phyloP scores from a whole-genome alignment of 2,888 invertebrate genomes.

The Beris chalybata region DNA sequence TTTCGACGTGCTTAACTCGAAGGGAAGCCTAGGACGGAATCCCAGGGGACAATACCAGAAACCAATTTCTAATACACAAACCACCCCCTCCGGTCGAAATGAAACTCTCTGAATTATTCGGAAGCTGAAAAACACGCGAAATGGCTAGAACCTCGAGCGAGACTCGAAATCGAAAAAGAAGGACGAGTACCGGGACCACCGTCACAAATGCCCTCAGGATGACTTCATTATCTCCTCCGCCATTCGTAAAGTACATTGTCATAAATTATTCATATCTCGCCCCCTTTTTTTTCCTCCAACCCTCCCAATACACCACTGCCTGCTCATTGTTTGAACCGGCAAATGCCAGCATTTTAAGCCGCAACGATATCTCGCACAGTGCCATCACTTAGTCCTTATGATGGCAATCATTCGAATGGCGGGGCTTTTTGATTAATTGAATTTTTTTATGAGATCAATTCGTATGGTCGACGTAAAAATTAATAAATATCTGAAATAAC shows the following conservation, averaged over 20 bases:
- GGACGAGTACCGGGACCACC: background rate
- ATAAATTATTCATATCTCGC: constrained; percentile 39
- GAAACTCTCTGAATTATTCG: constrained; percentile 7
- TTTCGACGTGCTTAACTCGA: background rate
- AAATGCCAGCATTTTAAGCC: constrained; percentile 8
- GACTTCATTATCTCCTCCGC: constrained; percentile 38
- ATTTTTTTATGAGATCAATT: background rate
- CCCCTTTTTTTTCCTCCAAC: constrained; percentile 32
- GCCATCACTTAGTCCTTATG: too few relatives aligned
- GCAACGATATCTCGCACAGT: too few relatives aligned
- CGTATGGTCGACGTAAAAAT: too few relatives aligned
- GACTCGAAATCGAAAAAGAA: background rate
- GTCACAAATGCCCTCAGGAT: constrained; percentile 31
- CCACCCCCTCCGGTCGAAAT: background rate
- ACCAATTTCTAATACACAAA: constrained; percentile 11
- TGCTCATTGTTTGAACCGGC: constrained; percentile 31
- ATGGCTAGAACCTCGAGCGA: background rate
- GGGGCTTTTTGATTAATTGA: constrained; percentile 13
- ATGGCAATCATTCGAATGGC: background rate
- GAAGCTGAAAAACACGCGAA: background rate
- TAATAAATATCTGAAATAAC: too few relatives aligned
- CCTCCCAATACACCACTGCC: constrained; percentile 32
- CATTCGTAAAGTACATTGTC: constrained; percentile 35
- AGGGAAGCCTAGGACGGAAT: background rate
- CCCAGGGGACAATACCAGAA: constrained; percentile 2